Evolutionary conservation across 2,888 invertebrate species (phyloP).

Genomic region (Horisme vitalbata): DNA sequence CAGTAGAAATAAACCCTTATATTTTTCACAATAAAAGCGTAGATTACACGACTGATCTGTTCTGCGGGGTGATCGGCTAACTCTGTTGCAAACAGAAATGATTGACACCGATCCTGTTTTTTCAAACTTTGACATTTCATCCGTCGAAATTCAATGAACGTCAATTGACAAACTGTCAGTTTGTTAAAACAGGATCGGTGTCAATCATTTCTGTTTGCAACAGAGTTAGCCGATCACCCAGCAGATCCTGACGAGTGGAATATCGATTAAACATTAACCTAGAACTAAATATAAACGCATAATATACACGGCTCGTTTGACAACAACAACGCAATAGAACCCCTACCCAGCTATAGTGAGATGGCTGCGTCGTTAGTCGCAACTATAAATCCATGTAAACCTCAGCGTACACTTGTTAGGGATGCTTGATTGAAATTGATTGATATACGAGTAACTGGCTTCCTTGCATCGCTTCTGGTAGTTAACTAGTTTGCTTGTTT

Average conservation of each 20-base stretch:
- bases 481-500: too few relatives aligned
- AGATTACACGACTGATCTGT: too few relatives aligned
- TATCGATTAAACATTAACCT: conserved; percentile 20
- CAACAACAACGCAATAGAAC: conserved; percentile 6
- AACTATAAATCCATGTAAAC: conserved; percentile 25
- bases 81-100: too few relatives aligned
- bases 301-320: conserved; percentile 26
- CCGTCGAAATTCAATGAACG: too few relatives aligned
- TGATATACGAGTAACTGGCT: conserved; percentile 3
- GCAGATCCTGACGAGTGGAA: conserved; percentile 23
- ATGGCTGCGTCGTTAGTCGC: conserved; percentile 18
- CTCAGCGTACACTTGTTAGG: conserved; percentile 6
- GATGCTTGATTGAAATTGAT: conserved; percentile 11
- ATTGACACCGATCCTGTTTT: too few relatives aligned
- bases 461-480: conserved; percentile 6
- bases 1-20: too few relatives aligned
- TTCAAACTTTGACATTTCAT: too few relatives aligned
- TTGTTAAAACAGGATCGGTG: too few relatives aligned
- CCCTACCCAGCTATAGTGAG: conserved; percentile 10
- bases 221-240: background rate
- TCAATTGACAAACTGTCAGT: too few relatives aligned
- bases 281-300: conserved; percentile 30
- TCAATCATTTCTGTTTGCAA: too few relatives aligned
- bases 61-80: too few relatives aligned
- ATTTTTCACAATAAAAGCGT: too few relatives aligned